phyloP scores from a whole-genome alignment of 2,113 vertebrate species.

The Corythornis cristatus region DNA sequence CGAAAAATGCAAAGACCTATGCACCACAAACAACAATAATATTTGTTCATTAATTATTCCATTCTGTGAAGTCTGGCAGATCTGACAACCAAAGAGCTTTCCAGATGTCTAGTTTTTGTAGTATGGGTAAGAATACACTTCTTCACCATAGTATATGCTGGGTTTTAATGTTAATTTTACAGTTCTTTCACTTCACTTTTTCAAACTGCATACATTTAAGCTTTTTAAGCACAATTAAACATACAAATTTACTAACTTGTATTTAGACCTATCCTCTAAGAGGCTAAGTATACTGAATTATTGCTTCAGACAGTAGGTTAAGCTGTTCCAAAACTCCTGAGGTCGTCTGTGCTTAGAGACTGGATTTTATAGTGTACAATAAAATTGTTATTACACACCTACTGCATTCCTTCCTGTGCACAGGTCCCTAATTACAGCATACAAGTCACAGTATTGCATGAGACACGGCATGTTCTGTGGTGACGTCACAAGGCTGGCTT shows the following conservation, averaged over 20 bases:
- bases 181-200: slow-evolving; percentile 28
- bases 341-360: background rate
- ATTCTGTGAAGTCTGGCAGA: slow-evolving; percentile 8
- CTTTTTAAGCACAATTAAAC: background rate
- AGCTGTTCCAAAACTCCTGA: background rate
- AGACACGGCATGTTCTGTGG: fast-evolving
- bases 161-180: background rate
- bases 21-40: background rate
- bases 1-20: background rate
- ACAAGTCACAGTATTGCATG: background rate
- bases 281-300: background rate
- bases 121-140: background rate
- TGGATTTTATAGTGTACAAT: background rate
- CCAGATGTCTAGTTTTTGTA: slow-evolving; percentile 10
- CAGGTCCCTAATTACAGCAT: background rate
- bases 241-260: background rate
- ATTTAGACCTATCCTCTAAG: background rate
- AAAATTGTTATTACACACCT: background rate
- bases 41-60: background rate
- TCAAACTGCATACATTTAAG: background rate
- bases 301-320: background rate
- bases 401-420: background rate
- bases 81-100: background rate
- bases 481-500: background rate
- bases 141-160: background rate